phyloP scores from a whole-genome alignment of 1,140 invertebrate genomes.

The Drosophila asahinai region DNA sequence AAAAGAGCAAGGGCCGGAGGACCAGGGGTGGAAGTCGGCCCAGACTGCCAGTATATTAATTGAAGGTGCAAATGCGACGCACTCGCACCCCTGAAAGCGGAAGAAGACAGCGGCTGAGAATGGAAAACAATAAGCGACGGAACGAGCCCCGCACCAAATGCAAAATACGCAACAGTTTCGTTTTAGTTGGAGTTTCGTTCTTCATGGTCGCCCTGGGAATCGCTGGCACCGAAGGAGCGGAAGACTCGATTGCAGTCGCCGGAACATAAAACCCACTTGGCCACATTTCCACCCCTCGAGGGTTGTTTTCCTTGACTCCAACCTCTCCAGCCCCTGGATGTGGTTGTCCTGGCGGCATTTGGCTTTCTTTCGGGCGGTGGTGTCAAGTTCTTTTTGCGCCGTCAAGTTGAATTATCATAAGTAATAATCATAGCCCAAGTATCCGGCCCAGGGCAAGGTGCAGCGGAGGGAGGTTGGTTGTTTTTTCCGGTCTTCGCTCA shows the following conservation, averaged over 20 bases:
- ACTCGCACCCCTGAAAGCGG: constrained; percentile 66
- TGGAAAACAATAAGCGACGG: constrained; percentile 52
- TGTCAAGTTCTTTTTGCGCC: constrained; percentile 78
- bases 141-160: constrained; percentile 49
- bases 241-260: constrained; percentile 69
- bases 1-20: constrained; percentile 44
- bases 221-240: constrained; percentile 27
- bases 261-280: constrained; percentile 61
- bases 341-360: constrained; percentile 53
- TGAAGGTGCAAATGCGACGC: constrained; percentile 81
- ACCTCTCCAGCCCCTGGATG: constrained; percentile 11
- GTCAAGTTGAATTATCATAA: constrained; percentile 80
- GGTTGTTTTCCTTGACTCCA: constrained; percentile 51
- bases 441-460: constrained; percentile 49
- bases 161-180: constrained; percentile 80
- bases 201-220: constrained; percentile 73
- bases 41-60: constrained; percentile 65
- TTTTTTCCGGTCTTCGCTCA: constrained; percentile 25
- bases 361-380: constrained; percentile 38
- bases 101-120: constrained; percentile 59
- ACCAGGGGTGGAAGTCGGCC: constrained; percentile 52
- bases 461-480: constrained; percentile 18
- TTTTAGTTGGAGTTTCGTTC: constrained; percentile 47
- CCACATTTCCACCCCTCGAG: constrained; percentile 45
- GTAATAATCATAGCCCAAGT: constrained; percentile 77